Conservation (phyloP, 2,797 vertebrate species). For the Lophura swinhoii region DNA sequence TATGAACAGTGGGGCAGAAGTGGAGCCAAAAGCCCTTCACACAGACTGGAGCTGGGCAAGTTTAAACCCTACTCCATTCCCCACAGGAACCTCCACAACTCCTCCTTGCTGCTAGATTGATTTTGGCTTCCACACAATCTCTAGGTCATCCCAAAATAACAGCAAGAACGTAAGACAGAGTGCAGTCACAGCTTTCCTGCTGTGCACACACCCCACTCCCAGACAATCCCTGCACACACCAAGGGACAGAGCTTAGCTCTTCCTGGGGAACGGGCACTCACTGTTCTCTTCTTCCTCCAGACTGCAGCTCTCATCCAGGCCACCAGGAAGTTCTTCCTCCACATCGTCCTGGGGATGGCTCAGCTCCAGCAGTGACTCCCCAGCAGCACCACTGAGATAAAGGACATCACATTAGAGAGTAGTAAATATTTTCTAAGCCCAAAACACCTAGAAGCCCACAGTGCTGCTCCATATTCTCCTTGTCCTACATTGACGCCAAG, state of each 20-base stretch:
- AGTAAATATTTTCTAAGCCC: not conserved
- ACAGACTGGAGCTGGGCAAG: not conserved
- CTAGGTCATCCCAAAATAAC: not conserved
- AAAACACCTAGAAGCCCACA: not conserved
- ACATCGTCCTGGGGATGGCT: slow-evolving; percentile 51
- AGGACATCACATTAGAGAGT: not conserved
- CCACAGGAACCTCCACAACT: not conserved
- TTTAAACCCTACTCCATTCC: not conserved
- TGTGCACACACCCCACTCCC: not conserved
- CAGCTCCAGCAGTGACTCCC: not conserved
- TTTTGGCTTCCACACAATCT: not conserved
- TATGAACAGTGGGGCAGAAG: not conserved
- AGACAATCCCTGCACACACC: not conserved
- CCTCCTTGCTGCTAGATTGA: not conserved
- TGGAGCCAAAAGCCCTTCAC: not conserved
- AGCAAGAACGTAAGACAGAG: not conserved
- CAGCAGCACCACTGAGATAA: slow-evolving; percentile 11
- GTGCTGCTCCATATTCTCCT: not conserved
- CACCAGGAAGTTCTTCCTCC: slow-evolving; percentile 87
- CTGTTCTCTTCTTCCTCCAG: slow-evolving; percentile 82
- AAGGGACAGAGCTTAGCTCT: not conserved
- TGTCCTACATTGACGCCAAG: too few species aligned
- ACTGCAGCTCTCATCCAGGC: slow-evolving; percentile 82
- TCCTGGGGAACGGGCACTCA: slow-evolving; percentile 25
- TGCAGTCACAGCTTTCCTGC: not conserved